phyloP scores from a whole-genome alignment of 2,888 invertebrate genomes.

The Acleris cristana region DNA sequence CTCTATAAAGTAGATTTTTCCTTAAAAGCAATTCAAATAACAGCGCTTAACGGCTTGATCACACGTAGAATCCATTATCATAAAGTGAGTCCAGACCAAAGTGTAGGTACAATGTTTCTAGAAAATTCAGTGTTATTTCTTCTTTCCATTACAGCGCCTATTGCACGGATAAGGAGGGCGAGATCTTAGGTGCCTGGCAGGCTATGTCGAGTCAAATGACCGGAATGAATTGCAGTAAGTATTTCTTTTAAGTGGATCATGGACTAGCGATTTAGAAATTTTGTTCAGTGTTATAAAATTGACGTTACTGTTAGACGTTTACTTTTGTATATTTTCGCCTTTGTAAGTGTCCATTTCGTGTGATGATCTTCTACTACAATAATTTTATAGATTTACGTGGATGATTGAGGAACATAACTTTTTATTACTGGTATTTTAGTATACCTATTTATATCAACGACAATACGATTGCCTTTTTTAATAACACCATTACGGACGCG shows the following conservation, averaged over 20 bases:
- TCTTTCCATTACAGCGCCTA: conserved; percentile 73
- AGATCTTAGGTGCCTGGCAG: conserved; percentile 82
- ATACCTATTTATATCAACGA: too few relatives aligned
- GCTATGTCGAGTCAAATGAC: conserved; percentile 60
- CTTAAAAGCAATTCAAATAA: conserved; percentile 2
- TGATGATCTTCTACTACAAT: too few relatives aligned
- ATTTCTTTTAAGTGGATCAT: conserved; percentile 30
- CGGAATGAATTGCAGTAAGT: conserved; percentile 86
- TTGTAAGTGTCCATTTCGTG: too few relatives aligned
- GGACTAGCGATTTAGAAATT: neutral
- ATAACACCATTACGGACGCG: too few relatives aligned
- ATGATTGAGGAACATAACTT: too few relatives aligned
- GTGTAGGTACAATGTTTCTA: conserved; percentile 25
- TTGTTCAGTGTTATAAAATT: neutral
- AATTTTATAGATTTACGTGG: too few relatives aligned
- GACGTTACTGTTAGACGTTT: too few relatives aligned
- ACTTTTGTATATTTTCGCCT: too few relatives aligned
- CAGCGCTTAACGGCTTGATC: neutral
- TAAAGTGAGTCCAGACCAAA: conserved; percentile 19
- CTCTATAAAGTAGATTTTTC: too few relatives aligned
- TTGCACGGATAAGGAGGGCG: conserved; percentile 85
- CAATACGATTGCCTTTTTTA: too few relatives aligned
- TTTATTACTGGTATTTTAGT: too few relatives aligned
- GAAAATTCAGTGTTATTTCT: conserved; percentile 32
- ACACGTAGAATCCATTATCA: conserved; percentile 10